Base-by-base conservation (phyloP, 2,113 vertebrate species). In the Eublepharis macularius region DNA sequence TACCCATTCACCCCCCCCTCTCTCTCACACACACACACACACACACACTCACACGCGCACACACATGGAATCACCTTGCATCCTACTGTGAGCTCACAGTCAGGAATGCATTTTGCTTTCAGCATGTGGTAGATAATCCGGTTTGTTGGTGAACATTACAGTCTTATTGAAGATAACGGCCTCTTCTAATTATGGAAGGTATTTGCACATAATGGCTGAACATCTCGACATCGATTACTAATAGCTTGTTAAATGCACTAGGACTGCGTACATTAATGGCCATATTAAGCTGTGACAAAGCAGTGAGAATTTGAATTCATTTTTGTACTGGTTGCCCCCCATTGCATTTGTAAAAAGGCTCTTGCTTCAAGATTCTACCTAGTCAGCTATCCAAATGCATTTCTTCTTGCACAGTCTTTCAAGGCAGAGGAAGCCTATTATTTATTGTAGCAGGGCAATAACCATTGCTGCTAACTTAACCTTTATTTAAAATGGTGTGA, bases 101-200 rank as follows among this genome's bases (percentile, higher is more conserved):
- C 76, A 49, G 74, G 66, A 92, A 83, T 70, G 49, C 0, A 1
- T 80, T 89, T 89, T 89, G 17, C 32, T 88, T 86, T 66, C 0
- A 34, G 77, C 36, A 80, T 11, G 65, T 66, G 26, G 34, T 81
- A 74, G 75, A 29, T 68, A 51, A 60, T 47, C 81, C 11, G 85
- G 47, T 70, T 86, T 83, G n/a, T 76, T 84, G 63, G 57, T 11
- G 29, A 81, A 43, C 39, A 45, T 54, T 1, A 1, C 32, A 65
- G 69, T 41, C 34, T 90, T 85, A 80, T 60, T 68, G 74, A 87
- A 90, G 70, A 85, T 75, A 83, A 86, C 43, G 66, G n/a, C 74
- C 60, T 90, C 57, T 66, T 82, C 80, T 90, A 82, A 83, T 92
- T 92, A 86, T 89, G 80, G 73, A 75, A 90, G 77, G 45, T 70